Conservation (phyloP, 2,797 vertebrate species). For the Cryptoprocta ferox region DNA sequence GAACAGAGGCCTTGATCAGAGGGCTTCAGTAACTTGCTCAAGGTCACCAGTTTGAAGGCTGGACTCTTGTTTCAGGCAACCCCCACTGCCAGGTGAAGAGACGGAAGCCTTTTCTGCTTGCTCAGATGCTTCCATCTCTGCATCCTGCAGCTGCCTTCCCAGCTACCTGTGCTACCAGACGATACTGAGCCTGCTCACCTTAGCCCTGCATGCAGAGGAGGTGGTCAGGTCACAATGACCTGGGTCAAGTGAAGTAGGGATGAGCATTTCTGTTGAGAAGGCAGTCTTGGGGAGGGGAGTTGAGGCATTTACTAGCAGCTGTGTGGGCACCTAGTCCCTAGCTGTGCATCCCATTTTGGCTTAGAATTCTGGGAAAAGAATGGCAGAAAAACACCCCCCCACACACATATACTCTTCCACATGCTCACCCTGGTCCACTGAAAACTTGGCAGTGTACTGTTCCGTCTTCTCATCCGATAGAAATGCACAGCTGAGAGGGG, state of each 20-base stretch:
- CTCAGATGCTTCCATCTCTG: not conserved
- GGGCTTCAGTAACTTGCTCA: not conserved
- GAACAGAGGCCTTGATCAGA: not conserved
- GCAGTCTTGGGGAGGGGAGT: not conserved
- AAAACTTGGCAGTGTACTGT: conserved; percentile 44
- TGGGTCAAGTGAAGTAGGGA: not conserved
- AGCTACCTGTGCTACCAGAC: not conserved
- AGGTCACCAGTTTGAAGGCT: conserved; percentile 17
- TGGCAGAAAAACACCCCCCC: not conserved
- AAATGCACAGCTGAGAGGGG: conserved; percentile 36
- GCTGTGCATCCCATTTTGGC: conserved; percentile 21
- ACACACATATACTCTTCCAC: not conserved
- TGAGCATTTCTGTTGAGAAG: not conserved
- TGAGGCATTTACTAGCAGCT: not conserved
- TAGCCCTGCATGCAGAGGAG: not conserved
- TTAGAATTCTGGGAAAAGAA: not conserved
- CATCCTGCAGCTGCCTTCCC: not conserved
- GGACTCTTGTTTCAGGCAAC: not conserved
- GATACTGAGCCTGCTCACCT: not conserved
- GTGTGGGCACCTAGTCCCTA: not conserved
- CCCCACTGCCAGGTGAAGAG: not conserved
- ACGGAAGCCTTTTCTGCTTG: not conserved
- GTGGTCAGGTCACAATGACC: not conserved
- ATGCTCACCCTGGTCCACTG: not conserved
- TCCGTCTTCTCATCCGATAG: conserved; percentile 30